Base-by-base conservation (phyloP, 1,140 invertebrate genomes). In the Drosophila elegans region DNA sequence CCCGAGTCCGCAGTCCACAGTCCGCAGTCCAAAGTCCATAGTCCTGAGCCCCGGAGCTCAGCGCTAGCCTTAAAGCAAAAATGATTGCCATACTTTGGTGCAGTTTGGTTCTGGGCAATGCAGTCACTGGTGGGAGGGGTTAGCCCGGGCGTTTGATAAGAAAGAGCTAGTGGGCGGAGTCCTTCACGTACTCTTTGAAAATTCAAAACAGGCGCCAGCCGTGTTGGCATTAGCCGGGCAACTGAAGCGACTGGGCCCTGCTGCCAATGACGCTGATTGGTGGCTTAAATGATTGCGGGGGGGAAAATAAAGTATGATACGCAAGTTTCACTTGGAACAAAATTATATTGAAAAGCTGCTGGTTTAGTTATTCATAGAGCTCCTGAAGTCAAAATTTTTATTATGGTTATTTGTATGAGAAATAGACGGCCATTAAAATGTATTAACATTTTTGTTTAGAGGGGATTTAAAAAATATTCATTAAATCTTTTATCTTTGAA, bases 1-100 rank as follows among this genome's bases (percentile, higher is more conserved):
- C 45, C 29, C 2, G 16, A 36, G 45, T 27, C 60, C 64, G 39
- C 13, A 49, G 64, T 51, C 32, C 57, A 21, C 16, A 21, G 16
- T 21, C 34, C 45, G 5, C n/a, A 61, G 60, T 63, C 45, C 29
- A 1, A n/a, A 36, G 45, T 41, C 64, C 64, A 32, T 34, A 49
- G 64, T 51, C 34, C 60, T 52, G 64, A 59, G 79, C 82, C 76
- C 76, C 56, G 59, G 62, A 61, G 81, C 75, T 74, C 53, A 78
- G 51, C 36, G 54, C 46, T 36, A 63, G 84, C 69, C 84, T 89
- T 89, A 90, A 89, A 90, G 84, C 84, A 80, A 80, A 89, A 89
- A 89, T 89, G 84, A 89, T 89, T 89, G 84, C 84, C 84, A 89
- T 89, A 89, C 84, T 89, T 89, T 68, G 85, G 73, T 89, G 84